Base-by-base conservation (phyloP, 2,113 vertebrate species). In the Phasianus colchicus region DNA sequence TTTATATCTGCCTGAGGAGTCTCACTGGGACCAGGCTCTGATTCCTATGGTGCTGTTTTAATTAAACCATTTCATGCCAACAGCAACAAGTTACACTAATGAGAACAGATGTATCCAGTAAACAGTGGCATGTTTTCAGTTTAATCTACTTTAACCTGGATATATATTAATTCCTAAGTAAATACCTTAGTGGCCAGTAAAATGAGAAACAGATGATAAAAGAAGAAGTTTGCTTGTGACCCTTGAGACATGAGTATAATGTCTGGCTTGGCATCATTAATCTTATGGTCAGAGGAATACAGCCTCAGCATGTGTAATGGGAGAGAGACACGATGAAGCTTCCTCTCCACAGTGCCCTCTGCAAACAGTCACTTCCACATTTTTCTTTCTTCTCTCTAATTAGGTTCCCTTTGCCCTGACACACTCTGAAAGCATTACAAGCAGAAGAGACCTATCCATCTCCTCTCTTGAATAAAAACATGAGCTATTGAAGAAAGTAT, bases 241-340 rank as follows among this genome's bases (percentile, higher is more conserved):
- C 94, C 93, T 75, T 88, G 91, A 95, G 94, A 92, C 9, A 17
- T n/a, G 88, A 83, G 80, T 92, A 95, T 92, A 93, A 89, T 80
- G 82, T 97, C 87, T 88, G 90, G 81, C 70, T 96, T 95, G 92
- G 94, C 95, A 93, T 95, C 96, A 95, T 96, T 96, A 97, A 96
- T 97, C 96, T 96, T 91, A 86, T 82, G 94, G 96, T 92, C 95
- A 88, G 94, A 88, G 89, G 95, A 95, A 76, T 64, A 96, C 72
- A 93, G 75, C 75, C 87, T 86, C 92, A 94, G 97, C 91, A 96
- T 96, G 72, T 95, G 93, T 94, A 96, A 97, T 96, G 91, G 87
- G 83, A 88, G 69, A 1, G 76, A 93, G 77, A 84, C 85, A 91
- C 92, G 94, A 78, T 81, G 76, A 97, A 95, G 92, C 96, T 96